Percentiles rank a stretch among this genome's conserved stretches.
These are phyloP conservation scores for Jacana jacana DNA, from an alignment of 2,113 vertebrate genomes.

Conservation along the genomic window DNA sequence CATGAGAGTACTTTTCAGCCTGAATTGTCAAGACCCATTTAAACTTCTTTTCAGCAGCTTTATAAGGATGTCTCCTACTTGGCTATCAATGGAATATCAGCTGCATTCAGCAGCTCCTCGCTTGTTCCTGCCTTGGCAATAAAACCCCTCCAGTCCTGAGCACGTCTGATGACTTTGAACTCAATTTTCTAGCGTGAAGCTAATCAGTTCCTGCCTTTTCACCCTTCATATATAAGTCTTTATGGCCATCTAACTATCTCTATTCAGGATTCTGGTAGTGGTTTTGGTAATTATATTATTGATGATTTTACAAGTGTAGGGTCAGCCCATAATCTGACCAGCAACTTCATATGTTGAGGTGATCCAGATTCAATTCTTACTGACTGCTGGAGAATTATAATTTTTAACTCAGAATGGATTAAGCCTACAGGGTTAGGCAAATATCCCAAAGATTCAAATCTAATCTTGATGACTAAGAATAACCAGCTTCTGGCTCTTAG, in stretches of 20 bases:
- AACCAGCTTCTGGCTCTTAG: slow-evolving; percentile 60
- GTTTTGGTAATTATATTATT: slow-evolving; percentile 4
- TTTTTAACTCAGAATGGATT: slow-evolving; percentile 52
- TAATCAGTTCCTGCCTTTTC: slow-evolving; percentile 41
- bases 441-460: slow-evolving; percentile 62
- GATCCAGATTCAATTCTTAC: not conserved
- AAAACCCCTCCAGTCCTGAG: slow-evolving; percentile 26
- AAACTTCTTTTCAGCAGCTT: slow-evolving; percentile 21
- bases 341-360: not conserved
- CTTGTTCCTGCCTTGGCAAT: slow-evolving; percentile 30
- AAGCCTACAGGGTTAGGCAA: slow-evolving; percentile 61
- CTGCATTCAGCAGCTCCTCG: slow-evolving; percentile 27
- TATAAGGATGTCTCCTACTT: slow-evolving; percentile 27
- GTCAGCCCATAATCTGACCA: not conserved
- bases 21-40: not conserved
- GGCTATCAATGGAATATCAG: slow-evolving; percentile 43
- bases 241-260: not conserved
- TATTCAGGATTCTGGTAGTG: not conserved
- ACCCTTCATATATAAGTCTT: not conserved
- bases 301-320: not conserved
- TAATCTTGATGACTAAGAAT: slow-evolving; percentile 66
- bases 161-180: slow-evolving; percentile 7
- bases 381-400: not conserved
- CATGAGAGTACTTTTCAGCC: not conserved
- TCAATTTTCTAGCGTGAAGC: slow-evolving; percentile 39